Evolutionary conservation across 2,888 invertebrate species (phyloP), one percentile per base, ranked within the genome.

Genomic region (Anthoptus insignis): DNA sequence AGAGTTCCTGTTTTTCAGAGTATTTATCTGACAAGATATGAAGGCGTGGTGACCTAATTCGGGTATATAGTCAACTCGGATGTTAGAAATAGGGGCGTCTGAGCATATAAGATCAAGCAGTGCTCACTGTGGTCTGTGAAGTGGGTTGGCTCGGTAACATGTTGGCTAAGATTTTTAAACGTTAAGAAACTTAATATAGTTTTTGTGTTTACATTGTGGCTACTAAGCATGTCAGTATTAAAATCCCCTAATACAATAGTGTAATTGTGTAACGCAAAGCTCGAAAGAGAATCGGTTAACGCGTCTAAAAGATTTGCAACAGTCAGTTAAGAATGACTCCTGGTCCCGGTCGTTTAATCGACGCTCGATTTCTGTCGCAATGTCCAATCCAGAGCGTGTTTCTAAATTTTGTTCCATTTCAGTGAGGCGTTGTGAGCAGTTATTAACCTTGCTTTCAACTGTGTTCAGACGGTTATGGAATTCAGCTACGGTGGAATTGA

Each of bases 71-170:
- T 24, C 6, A 5, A 27, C 39, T 27, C n/a, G 21, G 16, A 68
- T 21, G 27, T 67, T 59, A 1, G 27, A 14, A n/a, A 68, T 19
- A 7, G n/a, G 34, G 0, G 49, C 6, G 59, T 71, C 59, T 1
- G 65, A 57, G 14, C 69, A 74, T 3, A 73, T 27, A 3, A 73
- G 13, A 24, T 72, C 69, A 9, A 74, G 56, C 1, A 73, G 45
- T 3, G 73, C 14, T 66, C 65, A 42, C 67, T 69, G 14, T 66
- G 13, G 6, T 53, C 53, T 19, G 67, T 65, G 21, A 68, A 68
- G 39, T 70, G 70, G 19, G 72, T 72, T 7, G 32, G 66, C 11
- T 59, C 29, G 1, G 19, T 59, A 1, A 73, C 58, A 49, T 45
- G 11, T 47, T 67, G 70, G 21, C 19, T 42, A 21, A 70, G 14